Evolutionary conservation across 2,113 vertebrate species (phyloP), one percentile per base, ranked within the genome.

Genomic region (Arothron firmamentum): DNA sequence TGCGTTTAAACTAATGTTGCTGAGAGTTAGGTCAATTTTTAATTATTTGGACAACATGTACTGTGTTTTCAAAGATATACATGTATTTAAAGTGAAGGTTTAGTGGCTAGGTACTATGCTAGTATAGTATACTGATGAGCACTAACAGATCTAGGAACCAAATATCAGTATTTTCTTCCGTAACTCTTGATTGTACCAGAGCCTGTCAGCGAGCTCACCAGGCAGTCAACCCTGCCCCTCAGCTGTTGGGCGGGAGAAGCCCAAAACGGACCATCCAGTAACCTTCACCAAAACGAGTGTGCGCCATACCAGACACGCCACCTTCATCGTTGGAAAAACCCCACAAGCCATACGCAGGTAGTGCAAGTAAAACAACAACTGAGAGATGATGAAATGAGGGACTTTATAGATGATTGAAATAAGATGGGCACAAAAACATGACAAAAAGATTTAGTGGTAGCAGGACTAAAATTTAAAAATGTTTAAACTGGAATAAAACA

Each of bases 311-410:
- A 82, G 72, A 63, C 79, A 85, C 65, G 70, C 80, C 51, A 94
- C 90, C 6, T 82, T 95, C 79, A 86, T 95, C 58, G 59, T 94
- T 47, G 95, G 95, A 78, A 88, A 91, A 72, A 95, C 95, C 12
- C 95, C 95, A 0, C 84, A 81, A 70, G 82, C 56, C 57, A 85
- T 96, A 49, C 45, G 92, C 81, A 95, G 92, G 95, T 98, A 83
- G 16, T 23, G n/a, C 25, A 53, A 45, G 43, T 11, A 12, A 38
- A 38, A 38, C 8, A 11, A 38, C 34, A 38, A 12, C 34, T 9
- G 28, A 12, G 10, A 38, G 0, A 10, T 64, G 20, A 45, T 2
- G 25, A 28, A 5, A 28, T 28, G 3, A 38, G 11, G 34, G 34
- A 10, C 34, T 12, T 9, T 2, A 38, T 38, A 38, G 34, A 38